Percentiles rank a stretch among this genome's conserved stretches.
These are phyloP conservation scores for Ciona savignyi DNA, from an alignment of 23 tunicate species.

Conservation along the genomic window DNA sequence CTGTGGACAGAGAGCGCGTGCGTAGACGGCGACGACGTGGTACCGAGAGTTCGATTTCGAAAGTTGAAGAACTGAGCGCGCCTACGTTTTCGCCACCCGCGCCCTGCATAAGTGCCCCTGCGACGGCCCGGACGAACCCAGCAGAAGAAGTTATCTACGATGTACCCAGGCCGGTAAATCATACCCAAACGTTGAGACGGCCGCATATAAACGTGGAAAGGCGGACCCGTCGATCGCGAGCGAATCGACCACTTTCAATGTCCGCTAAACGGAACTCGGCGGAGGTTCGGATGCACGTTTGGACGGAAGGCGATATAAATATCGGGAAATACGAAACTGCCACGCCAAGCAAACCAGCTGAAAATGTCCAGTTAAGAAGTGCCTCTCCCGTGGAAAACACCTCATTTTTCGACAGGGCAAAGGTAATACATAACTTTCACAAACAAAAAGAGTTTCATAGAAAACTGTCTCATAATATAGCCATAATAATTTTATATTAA, in stretches of 20 bases:
- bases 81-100: conserved; percentile 2
- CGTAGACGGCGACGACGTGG: conserved; percentile 43
- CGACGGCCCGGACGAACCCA: not conserved
- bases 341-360: not conserved
- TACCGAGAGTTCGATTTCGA: conserved; percentile 1
- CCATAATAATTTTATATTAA: no score
- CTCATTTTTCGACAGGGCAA: conserved; percentile 41
- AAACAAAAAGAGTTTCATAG: no score
- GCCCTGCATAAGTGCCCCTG: not conserved
- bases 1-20: conserved; percentile 24
- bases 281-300: conserved; percentile 52
- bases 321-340: not conserved
- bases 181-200: conserved; percentile 6
- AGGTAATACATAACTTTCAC: conserved; percentile 2
- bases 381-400: conserved; percentile 29
- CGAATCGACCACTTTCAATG: conserved; percentile 23
- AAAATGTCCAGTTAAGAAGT: conserved; percentile 22
- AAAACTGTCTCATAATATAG: no score
- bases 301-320: conserved; percentile 32
- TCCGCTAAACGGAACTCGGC: conserved; percentile 43
- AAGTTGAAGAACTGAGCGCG: not conserved
- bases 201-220: conserved; percentile 46
- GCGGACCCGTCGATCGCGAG: conserved; percentile 27
- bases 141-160: conserved; percentile 49
- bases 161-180: conserved; percentile 45